Evolutionary conservation across 2,888 invertebrate species (phyloP), one percentile per base, ranked within the genome.

Genomic region (Clivina fossor): DNA sequence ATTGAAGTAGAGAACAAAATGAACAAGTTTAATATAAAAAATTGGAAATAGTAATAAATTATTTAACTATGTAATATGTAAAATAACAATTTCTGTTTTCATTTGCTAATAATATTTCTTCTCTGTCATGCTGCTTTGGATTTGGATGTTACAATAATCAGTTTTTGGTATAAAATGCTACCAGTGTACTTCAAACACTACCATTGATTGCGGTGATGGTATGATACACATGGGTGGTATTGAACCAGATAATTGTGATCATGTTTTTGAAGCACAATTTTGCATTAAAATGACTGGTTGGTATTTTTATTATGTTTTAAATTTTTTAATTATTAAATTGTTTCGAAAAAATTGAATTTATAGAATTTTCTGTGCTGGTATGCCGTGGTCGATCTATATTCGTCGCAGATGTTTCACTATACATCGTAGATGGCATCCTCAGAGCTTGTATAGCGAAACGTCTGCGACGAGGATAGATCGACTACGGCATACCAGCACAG

Each of bases 211-310:
- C 73, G 79, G 84, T 61, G 84, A 87, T 72, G 79, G 82, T 38
- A 78, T 86, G 65, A 81, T 85, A 68, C 78, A 78, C 51, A 68
- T 70, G 67, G 72, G 79, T 59, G 80, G 79, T 44, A 67, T 86
- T 63, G 71, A 77, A 64, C 81, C 88, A 2, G 72, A 75, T 64
- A 79, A 79, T 68, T 90, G 90, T 75, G 78, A 81, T 65, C 80
- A 86, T 71, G 84, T 93, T 50, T 86, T 85, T 71, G 84, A 86
- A 70, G 90, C 93, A 44, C 79, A 79, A 65, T 93, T 85, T 76
- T 94, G 94, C 77, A 80, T 93, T 65, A 93, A 93, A 79, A 82
- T 85, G 43, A 85, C 85, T 65, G 87, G 82, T 74, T 63, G 8
- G 26, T 5, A 26, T 26, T 7, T 26, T 26, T 43, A 26, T 18